These are phyloP conservation scores for Leptinotarsa haldemani DNA, from an alignment of 2,888 invertebrate genomes.

Conservation along the genomic window DNA sequence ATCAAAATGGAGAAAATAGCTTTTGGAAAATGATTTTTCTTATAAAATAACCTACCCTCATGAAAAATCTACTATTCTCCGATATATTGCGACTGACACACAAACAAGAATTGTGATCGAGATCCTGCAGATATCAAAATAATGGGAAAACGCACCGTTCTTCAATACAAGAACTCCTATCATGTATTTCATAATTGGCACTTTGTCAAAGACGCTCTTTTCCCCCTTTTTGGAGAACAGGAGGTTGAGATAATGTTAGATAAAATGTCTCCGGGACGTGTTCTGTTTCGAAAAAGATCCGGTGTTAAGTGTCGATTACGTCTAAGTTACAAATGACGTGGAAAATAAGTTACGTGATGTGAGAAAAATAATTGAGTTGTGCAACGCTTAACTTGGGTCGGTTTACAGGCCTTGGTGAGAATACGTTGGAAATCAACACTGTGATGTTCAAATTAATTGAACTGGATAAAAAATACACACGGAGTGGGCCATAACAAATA, in stretches of 20 bases:
- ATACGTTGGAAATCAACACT: background rate
- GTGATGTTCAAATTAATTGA: background rate
- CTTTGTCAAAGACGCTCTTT: slow-evolving; percentile 32
- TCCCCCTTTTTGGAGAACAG: slow-evolving; percentile 6
- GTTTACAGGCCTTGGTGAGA: background rate
- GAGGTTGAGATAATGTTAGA: slow-evolving; percentile 39
- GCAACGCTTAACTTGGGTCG: background rate
- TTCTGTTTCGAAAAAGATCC: slow-evolving; percentile 39
- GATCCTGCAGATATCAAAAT: background rate
- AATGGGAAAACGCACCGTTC: background rate
- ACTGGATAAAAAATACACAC: too few relatives aligned
- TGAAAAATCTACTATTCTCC: too few relatives aligned
- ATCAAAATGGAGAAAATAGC: too few relatives aligned
- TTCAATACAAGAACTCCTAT: slow-evolving; percentile 19
- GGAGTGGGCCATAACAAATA: too few relatives aligned
- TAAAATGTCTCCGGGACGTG: slow-evolving; percentile 46
- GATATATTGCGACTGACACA: too few relatives aligned
- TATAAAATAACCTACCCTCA: too few relatives aligned
- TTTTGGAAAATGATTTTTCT: too few relatives aligned
- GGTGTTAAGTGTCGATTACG: slow-evolving; percentile 47
- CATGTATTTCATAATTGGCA: slow-evolving; percentile 40
- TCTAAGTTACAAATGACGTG: slow-evolving; percentile 44
- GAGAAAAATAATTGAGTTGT: slow-evolving; percentile 42
- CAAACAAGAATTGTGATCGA: background rate
- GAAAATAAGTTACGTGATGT: slow-evolving; percentile 48